Base-by-base conservation (phyloP, 2,888 invertebrate genomes). In the Acronicta alni region DNA sequence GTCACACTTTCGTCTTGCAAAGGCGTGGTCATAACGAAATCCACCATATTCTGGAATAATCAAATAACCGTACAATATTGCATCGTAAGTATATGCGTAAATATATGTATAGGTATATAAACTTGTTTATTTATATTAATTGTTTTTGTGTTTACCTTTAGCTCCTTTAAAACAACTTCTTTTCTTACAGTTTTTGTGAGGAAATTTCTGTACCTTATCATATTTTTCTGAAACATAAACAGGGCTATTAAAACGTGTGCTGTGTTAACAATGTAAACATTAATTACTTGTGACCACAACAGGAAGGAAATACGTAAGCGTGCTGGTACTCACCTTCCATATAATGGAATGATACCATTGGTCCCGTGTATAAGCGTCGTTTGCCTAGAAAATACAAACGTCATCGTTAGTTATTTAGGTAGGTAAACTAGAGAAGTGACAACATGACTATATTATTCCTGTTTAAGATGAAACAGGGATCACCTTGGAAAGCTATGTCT, bases 321-420 rank as follows among this genome's bases (percentile, higher is more conserved):
- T 41, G 42, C 10, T 12, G 12, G 12, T 55, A 77, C 95, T 92
- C 88, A 97, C 97, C 95, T 96, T 96, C 97, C 97, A 97, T 64
- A 96, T 92, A 79, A 97, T 96, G 52, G 97, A 97, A 85, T 97
- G 96, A 72, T 96, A 96, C 97, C 97, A 97, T 88, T 97, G 97
- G 93, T 97, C 97, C 85, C 97, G 93, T n/a, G 96, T 95, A 83
- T 97, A 97, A 42, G 96, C 95, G 83, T 97, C 97, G 81, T 95
- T 96, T 35, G 97, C 96, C 96, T 97, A 61, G 15, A 75, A 79
- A 57, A 71, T 43, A 63, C 16, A 66, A 59, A 39, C 17, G 16
- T 38, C 39, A 54, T 47, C 15, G 37, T 62, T 30, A 47, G 45
- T n/a, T 44, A 60, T 58, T 20, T 53, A 38, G 12, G 15, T 17